Evolutionary conservation across 2,888 invertebrate genomes (phyloP), one percentile per base, ranked within the genome.

Genomic region (Chouioia cunea): DNA sequence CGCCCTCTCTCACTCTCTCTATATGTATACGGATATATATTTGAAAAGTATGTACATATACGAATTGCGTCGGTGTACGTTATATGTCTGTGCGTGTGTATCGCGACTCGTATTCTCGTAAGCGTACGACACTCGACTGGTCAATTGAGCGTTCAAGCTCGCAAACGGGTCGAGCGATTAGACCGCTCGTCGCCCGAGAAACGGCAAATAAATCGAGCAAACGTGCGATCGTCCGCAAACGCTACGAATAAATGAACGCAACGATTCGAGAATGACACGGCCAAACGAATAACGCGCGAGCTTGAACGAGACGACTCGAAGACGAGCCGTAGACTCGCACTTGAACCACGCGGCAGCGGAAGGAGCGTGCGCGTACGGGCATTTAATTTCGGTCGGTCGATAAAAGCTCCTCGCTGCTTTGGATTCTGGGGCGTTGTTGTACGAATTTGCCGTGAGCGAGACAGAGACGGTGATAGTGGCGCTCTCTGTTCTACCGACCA

Each of bases 371-470:
- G n/a, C n/a, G n/a, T 18, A 27, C 43, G 65, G 18, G 83, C 83
- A 82, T 83, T 77, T 80, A 79, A 80, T 80, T 83, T 84, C 85
- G 82, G 83, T 80, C 80, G 84, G 81, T 86, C 85, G 84, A 85
- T 86, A 84, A 80, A 73, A 77, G 63, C 57, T 57, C 46, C n/a
- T n/a, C n/a, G n/a, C n/a, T n/a, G 77, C 27, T n/a, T n/a, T n/a
- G n/a, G 16, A 6, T 36, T 36, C 53, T 74, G 76, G 77, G 71
- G 65, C 74, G 76, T 74, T 65, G 62, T 76, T 79, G 44, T 18
- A 78, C 76, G 67, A n/a, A n/a, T n/a, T n/a, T n/a, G n/a, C 76
- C 74, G 82, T 79, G 73, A 74, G 72, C 63, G 73, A 54, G 20
- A 46, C 66, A 73, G 65, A 73, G 36, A 36, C 36, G 10, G 36